Evolutionary conservation across 1,140 invertebrate genomes (phyloP).

Genomic region (Phthorimaea operculella): DNA sequence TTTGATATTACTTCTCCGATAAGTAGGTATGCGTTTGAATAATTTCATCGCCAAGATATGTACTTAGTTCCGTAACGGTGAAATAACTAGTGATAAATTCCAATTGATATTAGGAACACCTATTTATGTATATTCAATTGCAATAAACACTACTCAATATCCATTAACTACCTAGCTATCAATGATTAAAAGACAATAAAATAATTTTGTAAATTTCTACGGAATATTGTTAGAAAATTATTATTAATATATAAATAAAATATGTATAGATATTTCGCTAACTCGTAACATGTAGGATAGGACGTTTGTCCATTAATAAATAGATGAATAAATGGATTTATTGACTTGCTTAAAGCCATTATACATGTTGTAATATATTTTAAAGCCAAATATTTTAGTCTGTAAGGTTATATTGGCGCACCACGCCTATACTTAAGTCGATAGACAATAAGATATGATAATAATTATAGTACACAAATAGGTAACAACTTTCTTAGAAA

Average conservation of each 20-base stretch:
- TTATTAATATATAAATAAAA: conserved; percentile 42
- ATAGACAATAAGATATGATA: conserved; percentile 54
- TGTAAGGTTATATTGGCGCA: conserved; percentile 60
- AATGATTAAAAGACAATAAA: conserved; percentile 50
- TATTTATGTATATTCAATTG: conserved; percentile 30
- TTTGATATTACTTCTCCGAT: conserved; percentile 13
- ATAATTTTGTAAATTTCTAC: conserved; percentile 56
- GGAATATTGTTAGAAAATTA: conserved; percentile 62
- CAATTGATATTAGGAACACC: conserved; percentile 26
- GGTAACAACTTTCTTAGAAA: conserved; percentile 57
- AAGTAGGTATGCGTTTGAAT: conserved; percentile 12
- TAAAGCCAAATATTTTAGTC: conserved; percentile 66
- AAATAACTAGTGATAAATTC: conserved; percentile 25
- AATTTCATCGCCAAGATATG: conserved; percentile 26
- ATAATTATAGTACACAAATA: conserved; percentile 62
- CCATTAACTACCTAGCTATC: conserved; percentile 33
- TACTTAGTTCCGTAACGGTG: conserved; percentile 16
- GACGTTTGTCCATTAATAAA: conserved; percentile 40
- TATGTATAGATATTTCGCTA: conserved; percentile 55
- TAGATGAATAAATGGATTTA: conserved; percentile 51
- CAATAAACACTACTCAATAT: conserved; percentile 42
- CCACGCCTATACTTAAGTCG: conserved; percentile 50
- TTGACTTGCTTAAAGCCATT: conserved; percentile 63
- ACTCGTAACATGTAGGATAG: conserved; percentile 40
- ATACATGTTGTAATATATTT: conserved; percentile 61